phyloP scores from a whole-genome alignment of 92 coral and sea anemone species.

The Diadumene lineata region DNA sequence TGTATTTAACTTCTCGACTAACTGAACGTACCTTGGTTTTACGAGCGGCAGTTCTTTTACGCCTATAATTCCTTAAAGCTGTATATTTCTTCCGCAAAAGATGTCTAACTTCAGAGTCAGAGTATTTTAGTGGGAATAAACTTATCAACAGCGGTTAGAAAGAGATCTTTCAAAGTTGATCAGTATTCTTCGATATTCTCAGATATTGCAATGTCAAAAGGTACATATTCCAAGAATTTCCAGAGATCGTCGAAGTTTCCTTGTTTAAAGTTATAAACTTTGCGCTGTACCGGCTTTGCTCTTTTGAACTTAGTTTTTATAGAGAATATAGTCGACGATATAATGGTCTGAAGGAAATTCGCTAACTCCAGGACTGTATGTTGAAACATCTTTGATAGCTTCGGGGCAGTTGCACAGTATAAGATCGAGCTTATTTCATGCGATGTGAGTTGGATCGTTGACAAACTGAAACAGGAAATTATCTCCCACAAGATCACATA shows the following conservation, averaged over 20 bases:
- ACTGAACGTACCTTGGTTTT: slow-evolving; percentile 40
- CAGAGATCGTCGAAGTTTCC: slow-evolving; percentile 55
- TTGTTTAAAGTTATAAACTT: slow-evolving; percentile 32
- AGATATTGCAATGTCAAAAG: slow-evolving; percentile 20
- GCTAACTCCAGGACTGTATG: slow-evolving; percentile 25
- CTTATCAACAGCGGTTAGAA: slow-evolving; percentile 41
- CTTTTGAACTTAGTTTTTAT: slow-evolving; percentile 27
- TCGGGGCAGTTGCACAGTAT: slow-evolving; percentile 44
- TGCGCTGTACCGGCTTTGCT: slow-evolving; percentile 35
- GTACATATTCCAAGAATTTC: slow-evolving; percentile 11
- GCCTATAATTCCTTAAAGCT: slow-evolving; percentile 41
- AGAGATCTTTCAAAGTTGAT: slow-evolving; percentile 52
- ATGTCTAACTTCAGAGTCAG: slow-evolving; percentile 48
- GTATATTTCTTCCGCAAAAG: slow-evolving; percentile 52
- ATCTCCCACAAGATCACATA: slow-evolving; percentile 44
- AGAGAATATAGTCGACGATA: slow-evolving; percentile 38
- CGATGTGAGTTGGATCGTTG: slow-evolving; percentile 43
- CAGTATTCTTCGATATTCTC: slow-evolving; percentile 38
- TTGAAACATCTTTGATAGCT: slow-evolving; percentile 33
- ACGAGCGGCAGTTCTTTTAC: slow-evolving; percentile 42
- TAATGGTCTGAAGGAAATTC: slow-evolving; percentile 58
- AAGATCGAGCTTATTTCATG: slow-evolving; percentile 50
- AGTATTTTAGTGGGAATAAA: slow-evolving; percentile 41
- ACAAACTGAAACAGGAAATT: slow-evolving; percentile 28
- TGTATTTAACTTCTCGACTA: slow-evolving; percentile 43